Base-by-base conservation (phyloP, 2,113 vertebrate genomes). In the Rhinogobius similis region DNA sequence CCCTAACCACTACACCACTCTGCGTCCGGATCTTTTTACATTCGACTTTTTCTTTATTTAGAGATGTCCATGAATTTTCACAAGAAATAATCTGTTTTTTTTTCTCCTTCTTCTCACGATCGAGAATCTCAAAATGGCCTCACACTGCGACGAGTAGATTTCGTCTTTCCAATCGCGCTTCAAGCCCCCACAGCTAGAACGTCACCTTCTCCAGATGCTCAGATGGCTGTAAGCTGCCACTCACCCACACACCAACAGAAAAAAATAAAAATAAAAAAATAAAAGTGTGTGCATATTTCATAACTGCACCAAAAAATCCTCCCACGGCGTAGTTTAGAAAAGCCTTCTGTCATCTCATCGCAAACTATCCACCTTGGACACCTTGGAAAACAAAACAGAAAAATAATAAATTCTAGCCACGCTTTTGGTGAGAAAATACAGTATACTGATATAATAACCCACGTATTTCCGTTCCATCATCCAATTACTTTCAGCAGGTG, bases 131-230 rank as follows among this genome's bases (percentile, higher is more conserved):
- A 44, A 18, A 44, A 20, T n/a, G 7, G 8, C 0, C 9, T 50
- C 46, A n/a, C 8, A 21, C 21, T 9, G 8, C 46, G 6, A 46
- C 6, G 43, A 46, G 43, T 18, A 6, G 43, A n/a, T 50, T n/a
- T 20, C n/a, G 44, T 11, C 18, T 70, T 81, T 74, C 59, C 79
- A 83, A 82, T 89, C 69, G 85, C 58, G 70, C n/a, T 32, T 36
- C 76, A 36, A 16, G 67, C 65, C 69, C 71, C 58, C 16, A 21
- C 62, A 41, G 67, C 67, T 68, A 67, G 65, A 78, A 84, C 74
- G 82, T 88, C 21, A 83, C 83, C 74, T 85, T 82, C 52, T 75
- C 48, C 72, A 81, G 62, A 74, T 59, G 61, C 77, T 59, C 23
- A n/a, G 29, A 69, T 72, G 48, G 56, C 69, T 10, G 3, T 63